Percentiles rank a stretch among this genome's conserved stretches.
phyloP scores from a whole-genome alignment of 1,140 invertebrate genomes.

The Lepidurus apus region DNA sequence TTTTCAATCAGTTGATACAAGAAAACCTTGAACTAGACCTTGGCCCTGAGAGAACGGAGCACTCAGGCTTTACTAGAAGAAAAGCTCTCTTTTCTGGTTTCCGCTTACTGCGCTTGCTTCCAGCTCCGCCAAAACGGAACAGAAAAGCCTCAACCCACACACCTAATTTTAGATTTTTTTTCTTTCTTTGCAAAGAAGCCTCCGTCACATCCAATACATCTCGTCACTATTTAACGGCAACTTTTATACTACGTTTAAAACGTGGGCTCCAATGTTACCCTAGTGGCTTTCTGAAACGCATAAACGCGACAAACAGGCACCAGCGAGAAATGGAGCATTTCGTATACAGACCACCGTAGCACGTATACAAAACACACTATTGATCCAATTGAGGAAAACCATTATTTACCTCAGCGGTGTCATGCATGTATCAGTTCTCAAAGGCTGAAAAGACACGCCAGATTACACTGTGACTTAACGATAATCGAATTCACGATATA shows the following conservation, averaged over 20 bases:
- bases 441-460: too few relatives aligned
- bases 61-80: not conserved
- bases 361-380: not conserved
- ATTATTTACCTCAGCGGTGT: not conserved
- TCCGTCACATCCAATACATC: not conserved
- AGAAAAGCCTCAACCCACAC: not conserved
- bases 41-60: conserved; percentile 1
- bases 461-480: too few relatives aligned
- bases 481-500: not conserved
- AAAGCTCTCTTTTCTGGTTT: not conserved
- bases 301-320: not conserved
- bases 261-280: not conserved
- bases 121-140: conserved; percentile 8
- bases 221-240: not conserved
- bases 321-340: not conserved
- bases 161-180: not conserved
- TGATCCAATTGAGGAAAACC: not conserved
- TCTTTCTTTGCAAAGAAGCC: not conserved
- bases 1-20: not conserved
- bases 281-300: not conserved
- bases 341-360: not conserved
- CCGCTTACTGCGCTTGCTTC: conserved; percentile 20
- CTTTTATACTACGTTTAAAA: not conserved
- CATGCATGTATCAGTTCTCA: too few relatives aligned
- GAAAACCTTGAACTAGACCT: conserved; percentile 21